phyloP scores from a whole-genome alignment of 2,888 invertebrate species.

The Gastracanthus pulcherrimus region DNA sequence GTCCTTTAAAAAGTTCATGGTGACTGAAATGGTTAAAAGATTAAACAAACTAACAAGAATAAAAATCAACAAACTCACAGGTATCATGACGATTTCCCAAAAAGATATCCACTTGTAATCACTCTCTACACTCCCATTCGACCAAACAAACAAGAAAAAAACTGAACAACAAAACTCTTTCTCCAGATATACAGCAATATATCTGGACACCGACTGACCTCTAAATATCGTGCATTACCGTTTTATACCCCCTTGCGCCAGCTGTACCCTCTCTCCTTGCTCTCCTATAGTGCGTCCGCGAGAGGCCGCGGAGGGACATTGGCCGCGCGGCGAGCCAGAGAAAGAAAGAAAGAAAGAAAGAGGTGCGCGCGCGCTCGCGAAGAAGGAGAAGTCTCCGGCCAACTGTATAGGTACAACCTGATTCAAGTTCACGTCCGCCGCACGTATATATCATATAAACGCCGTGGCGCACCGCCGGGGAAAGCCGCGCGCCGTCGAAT shows the following conservation, averaged over 20 bases:
- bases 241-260: constrained; percentile 46
- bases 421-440: constrained; percentile 6
- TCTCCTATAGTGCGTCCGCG: neutral
- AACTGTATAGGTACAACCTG: neutral
- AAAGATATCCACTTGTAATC: neutral
- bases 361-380: neutral
- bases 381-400: too few species aligned
- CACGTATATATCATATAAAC: neutral
- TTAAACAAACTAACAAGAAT: too few species aligned
- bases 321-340: neutral
- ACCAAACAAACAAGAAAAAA: neutral
- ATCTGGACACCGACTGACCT: constrained; percentile 50
- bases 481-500: neutral
- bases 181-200: constrained; percentile 6
- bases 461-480: neutral
- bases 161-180: neutral
- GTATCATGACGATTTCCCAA: constrained; percentile 26
- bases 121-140: constrained; percentile 3
- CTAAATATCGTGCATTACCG: constrained; percentile 51
- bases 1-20: too few species aligned
- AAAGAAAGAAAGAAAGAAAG: neutral
- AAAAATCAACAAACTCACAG: constrained; percentile 34
- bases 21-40: too few species aligned
- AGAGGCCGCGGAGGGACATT: neutral
- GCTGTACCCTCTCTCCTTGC: neutral